A percentile compares a stretch with the other conserved stretches of the same genome.
Evolutionary conservation across 2,113 vertebrate genomes (phyloP).

Genomic region (Cyprinodon variegatus): DNA sequence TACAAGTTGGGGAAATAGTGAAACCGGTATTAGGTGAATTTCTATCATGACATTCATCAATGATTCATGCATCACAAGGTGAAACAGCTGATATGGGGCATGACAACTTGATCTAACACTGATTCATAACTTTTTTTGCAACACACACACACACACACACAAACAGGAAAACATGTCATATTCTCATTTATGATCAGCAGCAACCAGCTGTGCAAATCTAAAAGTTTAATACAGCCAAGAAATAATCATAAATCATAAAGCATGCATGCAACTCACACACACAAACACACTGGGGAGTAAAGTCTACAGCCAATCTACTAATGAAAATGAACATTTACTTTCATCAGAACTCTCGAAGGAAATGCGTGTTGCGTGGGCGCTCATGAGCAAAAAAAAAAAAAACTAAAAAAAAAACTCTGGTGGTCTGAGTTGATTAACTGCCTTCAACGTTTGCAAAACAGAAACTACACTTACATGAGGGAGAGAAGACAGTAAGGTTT

Average conservation of each 20-base stretch:
- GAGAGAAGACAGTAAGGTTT: conserved; percentile 49
- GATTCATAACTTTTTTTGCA: conserved; percentile 41
- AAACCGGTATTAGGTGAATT: conserved; percentile 44
- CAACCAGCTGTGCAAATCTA: conserved; percentile 30
- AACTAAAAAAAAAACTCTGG: conserved; percentile 56
- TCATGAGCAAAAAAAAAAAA: conserved; percentile 23
- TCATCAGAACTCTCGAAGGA: conserved; percentile 89
- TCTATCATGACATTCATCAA: conserved; percentile 45
- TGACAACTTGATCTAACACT: conserved; percentile 25
- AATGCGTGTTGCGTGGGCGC: conserved; percentile 80
- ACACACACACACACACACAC: neutral
- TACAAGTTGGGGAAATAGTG: conserved; percentile 27
- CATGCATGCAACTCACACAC: conserved; percentile 19
- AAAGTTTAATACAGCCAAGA: conserved; percentile 21
- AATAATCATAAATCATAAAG: conserved; percentile 8
- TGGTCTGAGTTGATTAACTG: conserved; percentile 72
- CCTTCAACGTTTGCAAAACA: conserved; percentile 52
- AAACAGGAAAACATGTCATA: neutral
- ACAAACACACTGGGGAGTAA: conserved; percentile 34
- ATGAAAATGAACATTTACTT: conserved; percentile 84
- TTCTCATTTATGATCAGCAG: conserved; percentile 11
- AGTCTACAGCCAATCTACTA: conserved; percentile 92
- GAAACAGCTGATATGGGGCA: conserved; percentile 25
- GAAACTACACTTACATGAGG: conserved; percentile 52
- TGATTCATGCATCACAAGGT: conserved; percentile 57